phyloP scores from a whole-genome alignment of 1,140 invertebrate genomes.

The Zaprionus africanus region DNA sequence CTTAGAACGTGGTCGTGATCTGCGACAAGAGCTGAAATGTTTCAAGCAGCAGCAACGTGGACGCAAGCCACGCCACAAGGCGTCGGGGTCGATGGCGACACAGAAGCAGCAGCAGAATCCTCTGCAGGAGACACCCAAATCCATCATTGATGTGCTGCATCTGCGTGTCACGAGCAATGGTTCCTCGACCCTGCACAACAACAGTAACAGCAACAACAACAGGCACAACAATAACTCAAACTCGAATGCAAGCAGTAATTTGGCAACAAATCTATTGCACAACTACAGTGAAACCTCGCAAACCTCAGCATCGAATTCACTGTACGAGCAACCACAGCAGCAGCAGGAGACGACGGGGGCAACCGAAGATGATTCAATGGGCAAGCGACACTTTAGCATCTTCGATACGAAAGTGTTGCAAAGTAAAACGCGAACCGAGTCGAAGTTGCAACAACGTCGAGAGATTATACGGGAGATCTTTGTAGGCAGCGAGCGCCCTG shows the following conservation, averaged over 20 bases:
- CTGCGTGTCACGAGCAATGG: conserved; percentile 68
- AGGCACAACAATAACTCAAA: neutral
- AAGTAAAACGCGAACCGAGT: conserved; percentile 90
- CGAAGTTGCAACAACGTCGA: conserved; percentile 89
- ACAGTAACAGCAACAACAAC: neutral
- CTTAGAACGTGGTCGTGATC: conserved; percentile 85
- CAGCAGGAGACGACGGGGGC: conserved; percentile 51
- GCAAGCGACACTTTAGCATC: conserved; percentile 85
- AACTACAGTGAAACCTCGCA: conserved; percentile 73
- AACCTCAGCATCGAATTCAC: conserved; percentile 74
- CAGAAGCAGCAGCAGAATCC: conserved; percentile 26
- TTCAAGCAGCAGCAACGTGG: conserved; percentile 42
- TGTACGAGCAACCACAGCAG: conserved; percentile 83
- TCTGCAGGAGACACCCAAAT: conserved; percentile 58
- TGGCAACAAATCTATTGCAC: conserved; percentile 42
- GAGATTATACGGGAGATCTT: conserved; percentile 92
- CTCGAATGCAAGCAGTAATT: neutral
- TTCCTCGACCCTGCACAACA: conserved; percentile 43
- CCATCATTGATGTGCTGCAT: conserved; percentile 82
- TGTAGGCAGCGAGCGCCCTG: conserved; percentile 88
- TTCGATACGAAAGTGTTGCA: conserved; percentile 90
- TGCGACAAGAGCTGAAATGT: conserved; percentile 54
- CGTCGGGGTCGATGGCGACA: conserved; percentile 11
- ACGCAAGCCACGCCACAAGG: conserved; percentile 25
- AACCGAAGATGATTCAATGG: conserved; percentile 85